Evolutionary conservation across 2,797 vertebrate genomes (phyloP), one percentile per base, ranked within the genome.

Genomic region (Lepilemur ruficaudatus): DNA sequence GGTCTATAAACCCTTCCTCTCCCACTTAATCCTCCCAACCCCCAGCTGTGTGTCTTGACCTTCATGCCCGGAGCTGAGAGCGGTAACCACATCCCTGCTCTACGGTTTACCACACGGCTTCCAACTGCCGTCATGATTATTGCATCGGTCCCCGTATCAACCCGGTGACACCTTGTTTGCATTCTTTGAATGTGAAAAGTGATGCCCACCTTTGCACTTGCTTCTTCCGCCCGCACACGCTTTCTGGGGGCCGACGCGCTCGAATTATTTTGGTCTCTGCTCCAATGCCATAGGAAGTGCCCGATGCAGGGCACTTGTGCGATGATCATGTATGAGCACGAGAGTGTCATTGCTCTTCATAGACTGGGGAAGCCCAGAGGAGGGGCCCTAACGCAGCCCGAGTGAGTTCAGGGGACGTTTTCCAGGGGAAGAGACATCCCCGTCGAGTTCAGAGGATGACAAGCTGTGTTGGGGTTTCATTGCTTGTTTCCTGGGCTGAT

Each of bases 61-160:
- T 73, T 63, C 23, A 3, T 0, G 2, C n/a, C 3, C 0, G 2
- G 72, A 70, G 20, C 28, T 15, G 57, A 17, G 14, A 3, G 18
- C 12, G 12, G 32, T 25, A 15, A 38, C 41, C 15, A 3, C 0
- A 0, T 10, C 41, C 85, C 5, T 30, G 3, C 2, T 30, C 55
- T n/a, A 2, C 0, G 0, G 9, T n/a, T 28, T 5, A 4, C 3
- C 1, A 1, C 0, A 0, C 0, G 2, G 52, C 73, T 61, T n/a
- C 52, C 9, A 1, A 11, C 38, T 18, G 1, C 7, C 28, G 1
- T 7, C 22, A 0, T 13, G 3, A 0, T 13, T 8, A 17, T 8
- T 2, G 7, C 59, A 2, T 20, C 0, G 1, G 30, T 5, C 7
- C 8, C 23, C 11, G 0, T 14, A 3, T n/a, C 86, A 4, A 4